Base-by-base conservation (phyloP, 2,797 vertebrate genomes). In the Acrossocheilus fasciatus region DNA sequence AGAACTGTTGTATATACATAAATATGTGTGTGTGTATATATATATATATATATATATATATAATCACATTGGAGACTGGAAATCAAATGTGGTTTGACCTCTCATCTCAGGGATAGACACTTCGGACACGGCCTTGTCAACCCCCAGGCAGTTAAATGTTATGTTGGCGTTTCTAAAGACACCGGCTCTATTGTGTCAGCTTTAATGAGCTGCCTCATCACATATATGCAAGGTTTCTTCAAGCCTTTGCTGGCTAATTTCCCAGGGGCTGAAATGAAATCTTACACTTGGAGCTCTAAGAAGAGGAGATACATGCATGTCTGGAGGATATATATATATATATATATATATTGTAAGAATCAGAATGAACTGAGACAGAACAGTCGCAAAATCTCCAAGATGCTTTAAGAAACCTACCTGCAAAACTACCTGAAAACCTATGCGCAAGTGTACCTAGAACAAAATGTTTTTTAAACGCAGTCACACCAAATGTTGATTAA, bases 191-290 rank as follows among this genome's bases (percentile, higher is more conserved):
- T 77, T 72, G 68, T 72, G 68, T 75, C 59, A 47, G 15, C 45
- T 41, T 85, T 89, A 89, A 89, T 88, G 76, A 88, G 76, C 64
- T 87, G 85, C 83, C 77, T 80, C 47, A 88, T 64, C 57, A 52
- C 70, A 83, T 54, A 62, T 81, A 41, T 82, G 50, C 72, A 74
- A 39, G 77, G 87, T 64, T 75, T 85, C 78, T 81, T 34, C 39
- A 26, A 64, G n/a, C 68, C 57, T 52, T 83, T 39, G 64, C 62
- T 45, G 45, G 26, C 77, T 85, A 85, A 89, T 89, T 89, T 87
- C 85, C 81, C 85, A 26, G 47, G 82, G 78, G 72, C 52, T 86
- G 52, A n/a, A 66, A 78, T 82, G 26, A 79, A 83, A 75, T 69
- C 54, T 62, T 85, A 52, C 30, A 52, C 50, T 77, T 54, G 26